Evolutionary conservation across 2,888 invertebrate species (phyloP), one percentile per base, ranked within the genome.

Genomic region (Parnassius orleans): DNA sequence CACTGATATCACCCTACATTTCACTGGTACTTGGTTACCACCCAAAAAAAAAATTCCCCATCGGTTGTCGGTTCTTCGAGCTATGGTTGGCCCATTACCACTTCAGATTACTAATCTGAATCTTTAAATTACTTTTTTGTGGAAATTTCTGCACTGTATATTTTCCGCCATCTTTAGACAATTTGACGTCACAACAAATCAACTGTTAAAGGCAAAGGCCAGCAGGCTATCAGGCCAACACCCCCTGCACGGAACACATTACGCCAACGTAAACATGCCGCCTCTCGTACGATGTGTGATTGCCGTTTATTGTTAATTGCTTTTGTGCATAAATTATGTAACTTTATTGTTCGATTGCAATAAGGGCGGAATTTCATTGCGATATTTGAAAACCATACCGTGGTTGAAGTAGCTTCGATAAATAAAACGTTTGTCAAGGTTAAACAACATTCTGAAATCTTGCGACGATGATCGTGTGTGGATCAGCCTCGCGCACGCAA

Each of bases 141-240:
- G 56, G 51, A 56, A 61, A 52, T 15, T 56, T 56, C 46, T 52
- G n/a, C 47, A 42, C 19, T 19, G 12, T 50, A 11, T 14, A 10
- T 46, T 33, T 14, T 2, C 12, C 48, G 57, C 48, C 44, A 54
- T 51, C 33, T 47, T 41, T 24, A 57, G 61, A 62, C 51, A 53
- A 44, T 46, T 58, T 60, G 60, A 60, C 58, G 44, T 63, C 55
- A 51, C 12, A 52, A 51, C 56, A 61, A 42, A 57, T 62, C 53
- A 48, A 43, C 44, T 10, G 24, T 42, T 12, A 44, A 54, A 42
- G 59, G 59, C 63, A 63, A 63, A 55, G 59, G 58, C 46, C 55
- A 58, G 14, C 63, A 50, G 50, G 63, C 33, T 59, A 58, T 63
- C 46, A 46, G 50, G 59, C 63, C 63, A 58, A 59, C 59, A 63